Conservation (phyloP, 2,113 vertebrate genomes). For the Fukomys damarensis region DNA sequence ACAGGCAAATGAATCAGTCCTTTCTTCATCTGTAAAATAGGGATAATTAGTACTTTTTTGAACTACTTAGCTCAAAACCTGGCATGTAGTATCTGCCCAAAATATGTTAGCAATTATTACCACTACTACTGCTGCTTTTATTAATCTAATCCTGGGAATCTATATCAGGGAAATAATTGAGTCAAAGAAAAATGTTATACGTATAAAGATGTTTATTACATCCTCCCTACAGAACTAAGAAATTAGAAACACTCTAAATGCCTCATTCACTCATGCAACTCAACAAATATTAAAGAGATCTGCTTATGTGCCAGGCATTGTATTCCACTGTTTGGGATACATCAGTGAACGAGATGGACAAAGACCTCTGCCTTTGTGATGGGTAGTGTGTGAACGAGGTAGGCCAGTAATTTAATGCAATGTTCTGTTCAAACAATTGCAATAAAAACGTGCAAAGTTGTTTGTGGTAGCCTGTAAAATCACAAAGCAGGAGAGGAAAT, state of each 20-base stretch:
- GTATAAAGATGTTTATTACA: neutral
- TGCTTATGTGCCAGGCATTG: neutral
- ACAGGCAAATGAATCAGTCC: neutral
- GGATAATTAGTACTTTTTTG: neutral
- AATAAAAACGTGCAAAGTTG: neutral
- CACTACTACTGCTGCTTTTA: neutral
- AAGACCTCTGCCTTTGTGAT: neutral
- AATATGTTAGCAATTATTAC: neutral
- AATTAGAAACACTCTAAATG: neutral
- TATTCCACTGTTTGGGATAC: neutral
- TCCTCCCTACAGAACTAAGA: neutral
- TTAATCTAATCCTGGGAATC: neutral
- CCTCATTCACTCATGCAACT: neutral
- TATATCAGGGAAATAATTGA: neutral
- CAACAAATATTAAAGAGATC: neutral
- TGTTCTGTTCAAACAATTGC: neutral
- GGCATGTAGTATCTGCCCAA: neutral
- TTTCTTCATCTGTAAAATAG: conserved; percentile 2
- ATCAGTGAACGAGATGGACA: neutral
- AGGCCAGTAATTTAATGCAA: neutral
- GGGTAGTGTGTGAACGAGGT: neutral
- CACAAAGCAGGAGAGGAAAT: neutral
- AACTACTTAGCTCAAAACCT: neutral
- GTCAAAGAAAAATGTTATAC: conserved; percentile 1
- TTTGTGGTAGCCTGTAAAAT: neutral